Evolutionary conservation across 2,797 vertebrate genomes (phyloP), one percentile per base, ranked within the genome.

Genomic region (Distichodus sexfasciatus): DNA sequence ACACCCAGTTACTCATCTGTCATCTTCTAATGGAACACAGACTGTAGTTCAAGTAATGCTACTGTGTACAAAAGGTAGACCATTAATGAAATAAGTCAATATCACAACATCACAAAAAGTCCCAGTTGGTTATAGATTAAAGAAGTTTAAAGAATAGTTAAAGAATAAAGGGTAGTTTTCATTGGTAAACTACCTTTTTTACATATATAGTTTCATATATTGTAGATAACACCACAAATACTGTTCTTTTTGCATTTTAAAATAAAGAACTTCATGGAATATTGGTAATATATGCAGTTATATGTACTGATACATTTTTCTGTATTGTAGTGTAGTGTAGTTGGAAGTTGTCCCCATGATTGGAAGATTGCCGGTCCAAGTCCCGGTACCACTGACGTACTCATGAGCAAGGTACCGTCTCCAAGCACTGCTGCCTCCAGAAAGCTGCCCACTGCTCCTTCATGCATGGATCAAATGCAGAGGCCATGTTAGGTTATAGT

Each of bases 21-120:
- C 97, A 79, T 98, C 96, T 1, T 96, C 97, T 76, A 97, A 98
- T 17, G 96, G 97, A 81, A 98, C 95, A 66, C 97, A 98, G 84
- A 98, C 98, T 71, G 96, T 96, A 75, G 96, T 99, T 60, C 96
- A 98, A 93, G 97, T 98, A 79, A 41, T 79, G 81, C 58, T 11
- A 33, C 35, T 35, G 19, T 57, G 33, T 33, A 17, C 17, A 17
- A 10, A 21, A n/a, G n/a, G 11, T 14, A 15, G 7, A 7, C 3
- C 28, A 44, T 11, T 55, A 55, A 14, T 12, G 5, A 1, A 9
- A 5, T 17, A 3, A 15, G 0, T n/a, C n/a, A n/a, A n/a, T n/a
- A n/a, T n/a, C n/a, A n/a, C n/a, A n/a, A n/a, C n/a, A n/a, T n/a
- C n/a, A n/a, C n/a, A n/a, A n/a, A n/a, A n/a, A n/a, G n/a, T n/a